These are phyloP conservation scores for Cantharis flavilabris DNA, from an alignment of 2,888 invertebrate species.

Conservation along the genomic window DNA sequence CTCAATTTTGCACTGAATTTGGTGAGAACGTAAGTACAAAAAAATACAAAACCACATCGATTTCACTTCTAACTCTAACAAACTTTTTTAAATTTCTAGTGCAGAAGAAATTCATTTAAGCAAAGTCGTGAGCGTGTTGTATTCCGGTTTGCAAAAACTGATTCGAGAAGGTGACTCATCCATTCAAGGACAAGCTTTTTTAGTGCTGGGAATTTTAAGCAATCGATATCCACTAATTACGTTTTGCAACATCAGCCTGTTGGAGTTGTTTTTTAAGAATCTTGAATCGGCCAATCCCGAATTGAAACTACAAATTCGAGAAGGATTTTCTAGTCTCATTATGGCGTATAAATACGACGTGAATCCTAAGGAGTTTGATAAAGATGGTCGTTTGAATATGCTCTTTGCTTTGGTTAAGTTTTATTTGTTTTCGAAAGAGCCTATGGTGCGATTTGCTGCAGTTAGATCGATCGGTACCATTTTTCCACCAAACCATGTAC, in stretches of 20 bases:
- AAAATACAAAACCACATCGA: neutral
- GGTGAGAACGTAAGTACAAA: conserved; percentile 71
- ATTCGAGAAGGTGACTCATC: conserved; percentile 67
- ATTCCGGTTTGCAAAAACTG: conserved; percentile 74
- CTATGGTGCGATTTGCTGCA: conserved; percentile 81
- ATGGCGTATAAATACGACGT: conserved; percentile 50
- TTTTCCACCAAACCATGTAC: conserved; percentile 80
- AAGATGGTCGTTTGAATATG: conserved; percentile 50
- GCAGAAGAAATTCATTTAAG: conserved; percentile 65
- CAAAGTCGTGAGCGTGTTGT: conserved; percentile 72
- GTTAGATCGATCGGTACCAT: conserved; percentile 81
- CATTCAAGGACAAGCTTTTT: conserved; percentile 72
- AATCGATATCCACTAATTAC: conserved; percentile 66
- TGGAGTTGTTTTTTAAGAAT: conserved; percentile 60
- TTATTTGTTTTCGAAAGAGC: conserved; percentile 76
- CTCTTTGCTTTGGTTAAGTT: conserved; percentile 67
- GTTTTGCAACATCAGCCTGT: conserved; percentile 66
- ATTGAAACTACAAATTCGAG: conserved; percentile 50
- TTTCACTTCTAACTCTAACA: neutral
- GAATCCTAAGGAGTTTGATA: conserved; percentile 46
- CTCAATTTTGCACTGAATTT: conserved; percentile 82
- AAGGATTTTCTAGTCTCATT: conserved; percentile 50
- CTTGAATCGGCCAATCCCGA: conserved; percentile 55
- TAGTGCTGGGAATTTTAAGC: conserved; percentile 72
- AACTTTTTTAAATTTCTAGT: conserved; percentile 52